Base-by-base conservation (phyloP, 2,888 invertebrate species). In the Chrysolina haemoptera region DNA sequence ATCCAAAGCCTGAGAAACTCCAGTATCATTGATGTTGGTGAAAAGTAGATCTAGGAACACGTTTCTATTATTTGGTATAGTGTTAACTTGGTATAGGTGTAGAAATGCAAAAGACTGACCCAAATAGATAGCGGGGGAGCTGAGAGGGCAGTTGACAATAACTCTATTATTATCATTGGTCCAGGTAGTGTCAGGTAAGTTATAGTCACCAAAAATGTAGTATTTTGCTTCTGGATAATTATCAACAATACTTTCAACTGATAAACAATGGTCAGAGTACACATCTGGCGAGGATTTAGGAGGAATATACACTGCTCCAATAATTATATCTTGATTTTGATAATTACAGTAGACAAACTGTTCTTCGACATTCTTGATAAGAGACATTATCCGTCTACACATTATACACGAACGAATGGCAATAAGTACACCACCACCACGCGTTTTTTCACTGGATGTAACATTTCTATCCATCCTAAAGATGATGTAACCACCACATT, bases 21-120 rank as follows among this genome's bases (percentile, higher is more conserved):
- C 16, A 50, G 48, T 50, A n/a, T 50, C 16, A 16, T 50, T n/a
- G 8, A n/a, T 16, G 6, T 50, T 50, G 48, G 48, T 50, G 12
- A 50, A 8, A 16, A 50, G 48, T 50, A 50, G 48, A 50, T 50
- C 48, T 50, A 50, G 48, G 16, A 50, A 50, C 48, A 50, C 16
- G n/a, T n/a, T 50, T 50, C 6, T 50, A 2, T 50, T n/a, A 16
- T 50, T 50, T 50, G 16, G 10, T 50, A 50, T n/a, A 50, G 48
- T 14, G 48, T 50, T 50, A n/a, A 50, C 16, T 16, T 50, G 48
- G 48, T 16, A 8, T 6, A 50, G 48, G 16, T 50, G 48, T 16
- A 50, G 16, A 50, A 50, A 50, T 14, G 48, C 48, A 16, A 14
- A 50, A 5, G 48, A 14, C 1, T 50, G 48, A 50, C 48, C 2